Evolutionary conservation across 1,140 invertebrate species (phyloP), one percentile per base, ranked within the genome.

Genomic region (Eurosta solidaginis): DNA sequence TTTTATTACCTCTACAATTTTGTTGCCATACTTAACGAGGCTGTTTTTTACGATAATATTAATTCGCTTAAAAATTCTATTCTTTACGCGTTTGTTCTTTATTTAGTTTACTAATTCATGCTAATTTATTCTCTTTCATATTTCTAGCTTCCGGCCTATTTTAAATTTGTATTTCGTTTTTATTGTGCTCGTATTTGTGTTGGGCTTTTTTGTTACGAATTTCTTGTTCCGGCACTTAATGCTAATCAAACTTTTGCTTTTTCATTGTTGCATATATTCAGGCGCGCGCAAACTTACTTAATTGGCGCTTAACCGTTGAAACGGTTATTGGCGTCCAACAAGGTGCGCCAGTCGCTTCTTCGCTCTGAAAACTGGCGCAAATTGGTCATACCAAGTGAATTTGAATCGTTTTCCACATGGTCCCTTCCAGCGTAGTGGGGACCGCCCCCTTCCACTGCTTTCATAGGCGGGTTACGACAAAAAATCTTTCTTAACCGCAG

Each of bases 171-270:
- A n/a, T n/a, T n/a, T 2, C n/a, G 12, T 40, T 68, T 68, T 36
- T 22, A n/a, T n/a, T n/a, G n/a, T 40, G 33, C 22, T 1, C 29
- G 27, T 36, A 36, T 63, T 63, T 63, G 36, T n/a, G 40, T 63
- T n/a, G n/a, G n/a, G 9, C 45, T 47, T 47, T 47, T 47, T 47
- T 47, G n/a, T 47, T 47, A n/a, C 22, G 22, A 50, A 25, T 63
- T 36, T 36, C 9, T 14, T 33, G 12, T 1, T 20, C 33, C 33
- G 33, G 36, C 59, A 68, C 59, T 68, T 33, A 54, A 29, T n/a
- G 47, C 40, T 47, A 75, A 75, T 75, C 42, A 75, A 47, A 47
- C 25, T 75, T 75, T 75, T 47, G 40, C 36, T 22, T 22, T 49
- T 75, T 75, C 22, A 47, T 10, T 22, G 25, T 49, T 49, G 74